phyloP scores from a whole-genome alignment of 2,888 invertebrate species.

The Ferrisia virgata region DNA sequence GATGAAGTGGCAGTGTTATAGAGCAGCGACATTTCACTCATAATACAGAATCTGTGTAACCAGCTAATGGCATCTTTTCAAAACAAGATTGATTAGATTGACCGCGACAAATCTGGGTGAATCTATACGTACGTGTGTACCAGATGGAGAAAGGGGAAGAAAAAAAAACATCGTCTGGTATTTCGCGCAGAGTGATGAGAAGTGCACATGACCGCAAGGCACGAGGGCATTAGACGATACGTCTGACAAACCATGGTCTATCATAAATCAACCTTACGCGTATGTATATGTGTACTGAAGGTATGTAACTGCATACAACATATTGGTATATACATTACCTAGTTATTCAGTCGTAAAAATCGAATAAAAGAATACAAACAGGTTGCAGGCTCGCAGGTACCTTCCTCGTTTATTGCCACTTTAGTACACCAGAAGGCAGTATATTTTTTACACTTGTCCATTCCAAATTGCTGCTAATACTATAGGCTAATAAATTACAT shows the following conservation, averaged over 20 bases:
- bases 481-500: no score
- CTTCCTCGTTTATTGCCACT: neutral
- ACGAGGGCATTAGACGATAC: neutral
- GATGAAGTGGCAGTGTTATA: neutral
- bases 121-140: neutral
- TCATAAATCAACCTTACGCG: neutral
- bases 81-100: neutral
- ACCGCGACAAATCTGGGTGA: slow-evolving; percentile 17
- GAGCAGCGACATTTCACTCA: no score
- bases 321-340: no score
- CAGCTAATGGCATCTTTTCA: neutral
- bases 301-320: no score
- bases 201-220: neutral
- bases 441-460: neutral
- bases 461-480: neutral
- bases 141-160: neutral
- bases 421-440: neutral
- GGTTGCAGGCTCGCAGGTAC: no score
- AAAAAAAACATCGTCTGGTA: neutral
- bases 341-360: neutral
- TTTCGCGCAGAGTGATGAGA: neutral
- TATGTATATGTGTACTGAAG: no score
- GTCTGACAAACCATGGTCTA: neutral
- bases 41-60: neutral
- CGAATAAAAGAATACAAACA: neutral